Evolutionary conservation across 2,797 vertebrate genomes (phyloP).

Genomic region (Protosalanx chinensis): DNA sequence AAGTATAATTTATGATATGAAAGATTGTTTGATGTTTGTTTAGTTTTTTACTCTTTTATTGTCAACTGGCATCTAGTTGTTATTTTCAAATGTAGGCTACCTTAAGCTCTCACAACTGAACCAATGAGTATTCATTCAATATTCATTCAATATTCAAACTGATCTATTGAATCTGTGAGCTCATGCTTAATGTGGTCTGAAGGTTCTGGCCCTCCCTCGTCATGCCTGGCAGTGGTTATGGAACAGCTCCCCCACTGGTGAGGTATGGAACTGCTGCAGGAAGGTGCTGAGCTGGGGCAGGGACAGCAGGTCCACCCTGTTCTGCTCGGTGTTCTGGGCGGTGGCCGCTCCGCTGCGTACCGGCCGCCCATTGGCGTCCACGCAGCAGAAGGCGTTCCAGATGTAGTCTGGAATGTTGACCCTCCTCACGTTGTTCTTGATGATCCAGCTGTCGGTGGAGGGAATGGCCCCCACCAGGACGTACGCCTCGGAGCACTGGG

Average conservation of each 20-base stretch:
- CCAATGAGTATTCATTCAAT: too few species aligned
- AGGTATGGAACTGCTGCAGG: slow-evolving; percentile 62
- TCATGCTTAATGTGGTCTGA: too few species aligned
- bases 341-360: slow-evolving; percentile 61
- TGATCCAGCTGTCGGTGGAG: slow-evolving; percentile 69
- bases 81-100: too few species aligned
- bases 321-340: slow-evolving; percentile 67
- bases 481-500: slow-evolving; percentile 61
- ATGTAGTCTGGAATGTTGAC: slow-evolving; percentile 75
- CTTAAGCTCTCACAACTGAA: too few species aligned
- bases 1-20: neutral
- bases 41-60: too few species aligned
- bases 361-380: slow-evolving; percentile 62
- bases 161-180: too few species aligned
- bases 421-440: slow-evolving; percentile 66
- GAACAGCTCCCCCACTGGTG: slow-evolving; percentile 66
- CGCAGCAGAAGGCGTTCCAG: slow-evolving; percentile 76
- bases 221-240: slow-evolving; percentile 59
- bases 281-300: slow-evolving; percentile 59
- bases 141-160: too few species aligned
- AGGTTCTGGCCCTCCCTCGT: too few species aligned
- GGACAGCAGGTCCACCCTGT: slow-evolving; percentile 55
- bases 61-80: too few species aligned
- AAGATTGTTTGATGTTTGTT: too few species aligned
- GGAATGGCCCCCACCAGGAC: slow-evolving; percentile 73